Base-by-base conservation (phyloP, 1,140 invertebrate genomes). In the Drosophila nebulosa region DNA sequence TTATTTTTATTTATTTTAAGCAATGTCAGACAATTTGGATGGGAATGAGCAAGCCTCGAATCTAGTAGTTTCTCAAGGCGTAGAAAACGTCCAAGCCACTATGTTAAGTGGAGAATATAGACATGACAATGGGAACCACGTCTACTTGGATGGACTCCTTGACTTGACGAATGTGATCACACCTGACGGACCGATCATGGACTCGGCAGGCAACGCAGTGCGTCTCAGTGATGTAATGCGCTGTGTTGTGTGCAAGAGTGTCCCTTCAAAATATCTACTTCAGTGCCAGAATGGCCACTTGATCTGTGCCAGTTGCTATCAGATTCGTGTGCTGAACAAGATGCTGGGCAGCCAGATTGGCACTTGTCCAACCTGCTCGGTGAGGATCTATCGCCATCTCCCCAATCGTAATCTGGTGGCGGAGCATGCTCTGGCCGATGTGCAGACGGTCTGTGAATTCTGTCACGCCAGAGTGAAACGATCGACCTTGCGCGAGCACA, bases 221-320 rank as follows among this genome's bases (percentile, higher is more conserved):
- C 9, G 0, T 21, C 16, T 46, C 10, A 9, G 16, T 3, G 10
- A 1, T 4, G 4, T 58, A 21, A 4, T 75, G 3, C 53, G 62
- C 1, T 79, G 77, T 14, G 24, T 64, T 14, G 14, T 58, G 0
- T 74, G 69, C 42, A 1, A 61, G 0, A 32, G 9, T 1, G 5
- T 68, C 6, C 69, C 74, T 0, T 36, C 57, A 1, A 16, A 6
- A 0, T 0, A 14, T 4, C 3, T 77, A 16, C 60, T 21, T 9
- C 69, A 77, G 55, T 79, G 77, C 42, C 21, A 32, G 0, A 16
- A 32, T 3, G 39, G 27, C 0, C 77, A 79, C 18, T 30, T 57
- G 10, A 50, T 79, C n/a, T 79, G 77, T 14, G 55, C 39, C 1
- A 74, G 74, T 16, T 79, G 77, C 55, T 77, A 66, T 26, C 69